Evolutionary conservation across 2,113 vertebrate species (phyloP), one percentile per base, ranked within the genome.

Genomic region (Reinhardtius hippoglossoides): DNA sequence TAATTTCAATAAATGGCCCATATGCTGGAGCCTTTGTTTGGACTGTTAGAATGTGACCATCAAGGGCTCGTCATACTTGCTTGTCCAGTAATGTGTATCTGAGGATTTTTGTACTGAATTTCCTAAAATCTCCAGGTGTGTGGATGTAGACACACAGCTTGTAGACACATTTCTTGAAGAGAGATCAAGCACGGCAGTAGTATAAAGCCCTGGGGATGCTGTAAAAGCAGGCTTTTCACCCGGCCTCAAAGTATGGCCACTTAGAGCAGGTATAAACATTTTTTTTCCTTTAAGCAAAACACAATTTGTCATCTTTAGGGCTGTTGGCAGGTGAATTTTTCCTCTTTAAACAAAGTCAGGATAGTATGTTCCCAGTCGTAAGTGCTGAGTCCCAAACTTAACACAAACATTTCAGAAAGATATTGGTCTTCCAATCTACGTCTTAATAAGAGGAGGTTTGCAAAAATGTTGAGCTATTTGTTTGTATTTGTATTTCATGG

Each of bases 281-380:
- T 20, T 23, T 5, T 12, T 55, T 14, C 46, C 50, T 55, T 68
- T 14, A 56, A 40, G 35, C 31, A 54, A 37, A 67, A 56, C 66
- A 69, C 67, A 26, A 42, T 42, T 18, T 69, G 54, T 69, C 67
- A 69, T 42, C 66, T 68, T 68, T 56, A 40, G 14, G 16, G 14
- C n/a, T 37, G 52, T 2, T 57, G 67, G 54, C 52, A 69, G 52
- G 35, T 57, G 14, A 26, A 20, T 42, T 42, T 69, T 35, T 69
- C 16, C 21, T 57, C 21, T 57, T 57, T 26, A 42, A 24, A 69
- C 21, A 44, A n/a, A 69, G 52, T n/a, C 54, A 57, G 50, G 9
- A 13, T 57, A 16, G n/a, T 1, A 42, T 23, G 20, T 68, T 56
- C 8, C 27, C n/a, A 23, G 9, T 40, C 14, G 14, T 23, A 55